These are phyloP conservation scores for Halcyon chelicuti DNA, from an alignment of 2,797 vertebrate genomes.

Conservation along the genomic window DNA sequence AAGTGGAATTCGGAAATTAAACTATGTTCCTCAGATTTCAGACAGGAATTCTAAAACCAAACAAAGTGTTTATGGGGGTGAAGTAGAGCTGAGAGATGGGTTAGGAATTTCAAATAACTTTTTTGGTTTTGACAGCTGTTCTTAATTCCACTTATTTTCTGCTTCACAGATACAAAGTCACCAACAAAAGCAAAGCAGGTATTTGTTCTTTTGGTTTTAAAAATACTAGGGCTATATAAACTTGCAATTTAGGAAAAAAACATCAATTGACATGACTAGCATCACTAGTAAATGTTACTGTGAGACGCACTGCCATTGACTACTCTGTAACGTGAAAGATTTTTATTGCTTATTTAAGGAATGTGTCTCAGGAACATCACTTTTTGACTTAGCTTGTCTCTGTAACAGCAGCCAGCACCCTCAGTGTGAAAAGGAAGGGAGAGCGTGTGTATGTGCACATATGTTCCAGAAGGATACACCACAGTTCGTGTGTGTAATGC, in stretches of 20 bases:
- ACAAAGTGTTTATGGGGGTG: background rate
- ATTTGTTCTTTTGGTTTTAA: conserved; percentile 60
- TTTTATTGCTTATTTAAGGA: background rate
- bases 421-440: background rate
- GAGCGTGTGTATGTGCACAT: background rate
- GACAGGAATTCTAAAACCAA: background rate
- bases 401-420: background rate
- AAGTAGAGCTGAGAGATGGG: background rate
- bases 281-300: background rate
- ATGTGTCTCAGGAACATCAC: background rate
- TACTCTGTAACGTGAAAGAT: background rate
- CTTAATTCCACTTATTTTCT: conserved; percentile 1
- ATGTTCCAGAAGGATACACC: background rate
- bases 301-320: background rate
- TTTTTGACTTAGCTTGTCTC: background rate
- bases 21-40: background rate
- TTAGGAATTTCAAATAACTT: background rate
- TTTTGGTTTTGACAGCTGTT: background rate
- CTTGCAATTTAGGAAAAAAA: background rate
- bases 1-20: background rate
- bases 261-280: background rate
- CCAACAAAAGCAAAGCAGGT: conserved; percentile 88
- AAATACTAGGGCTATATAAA: background rate
- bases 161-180: conserved; percentile 84
- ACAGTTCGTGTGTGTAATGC: background rate